These are phyloP conservation scores for Micropterix aruncella DNA, from an alignment of 2,888 invertebrate species.

Conservation along the genomic window DNA sequence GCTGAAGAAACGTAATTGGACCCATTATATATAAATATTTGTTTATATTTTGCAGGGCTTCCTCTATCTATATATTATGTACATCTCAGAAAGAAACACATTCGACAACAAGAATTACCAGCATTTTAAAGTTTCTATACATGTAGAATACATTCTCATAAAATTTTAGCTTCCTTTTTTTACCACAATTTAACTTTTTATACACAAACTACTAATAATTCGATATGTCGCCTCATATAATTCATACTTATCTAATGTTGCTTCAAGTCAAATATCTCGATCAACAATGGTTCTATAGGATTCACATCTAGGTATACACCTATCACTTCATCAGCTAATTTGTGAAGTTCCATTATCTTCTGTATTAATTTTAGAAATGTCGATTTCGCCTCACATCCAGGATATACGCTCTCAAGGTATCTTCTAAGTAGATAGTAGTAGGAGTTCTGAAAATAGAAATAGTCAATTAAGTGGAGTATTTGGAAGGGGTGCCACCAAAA, in stretches of 20 bases:
- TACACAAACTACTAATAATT: background rate
- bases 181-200: conserved; percentile 5
- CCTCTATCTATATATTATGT: too few species aligned
- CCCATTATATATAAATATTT: too few species aligned
- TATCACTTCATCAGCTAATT: conserved; percentile 82
- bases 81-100: too few species aligned
- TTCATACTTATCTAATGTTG: conserved; percentile 26
- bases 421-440: conserved; percentile 80
- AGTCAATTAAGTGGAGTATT: too few species aligned
- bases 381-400: conserved; percentile 77
- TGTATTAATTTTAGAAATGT: conserved; percentile 78
- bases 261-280: conserved; percentile 92
- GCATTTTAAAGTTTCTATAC: too few species aligned
- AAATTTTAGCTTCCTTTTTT: too few species aligned
- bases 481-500: too few species aligned
- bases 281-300: conserved; percentile 85
- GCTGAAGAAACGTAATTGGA: too few species aligned
- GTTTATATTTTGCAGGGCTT: too few species aligned
- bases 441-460: conserved; percentile 63
- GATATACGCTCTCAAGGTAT: conserved; percentile 70
- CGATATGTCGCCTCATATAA: background rate
- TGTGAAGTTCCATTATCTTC: conserved; percentile 81
- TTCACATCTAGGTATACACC: conserved; percentile 86
- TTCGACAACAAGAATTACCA: too few species aligned
- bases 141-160: too few species aligned